These are phyloP conservation scores for Discoglossus pictus DNA, from an alignment of 2,797 vertebrate species.

Conservation along the genomic window DNA sequence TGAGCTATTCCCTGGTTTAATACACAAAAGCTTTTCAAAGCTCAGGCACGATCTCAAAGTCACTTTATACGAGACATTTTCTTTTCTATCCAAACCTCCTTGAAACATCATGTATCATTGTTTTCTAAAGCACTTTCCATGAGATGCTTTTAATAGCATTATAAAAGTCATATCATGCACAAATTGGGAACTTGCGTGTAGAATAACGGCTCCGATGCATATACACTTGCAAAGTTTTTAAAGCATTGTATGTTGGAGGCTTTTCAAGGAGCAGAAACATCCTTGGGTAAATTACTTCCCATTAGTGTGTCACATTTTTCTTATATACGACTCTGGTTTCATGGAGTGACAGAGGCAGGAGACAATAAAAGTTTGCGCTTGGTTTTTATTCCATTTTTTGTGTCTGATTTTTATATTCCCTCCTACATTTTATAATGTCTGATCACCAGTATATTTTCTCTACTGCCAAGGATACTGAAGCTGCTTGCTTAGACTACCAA, in stretches of 20 bases:
- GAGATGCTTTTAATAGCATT: conserved; percentile 73
- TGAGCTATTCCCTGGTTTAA: conserved; percentile 23
- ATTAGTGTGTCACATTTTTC: conserved; percentile 82
- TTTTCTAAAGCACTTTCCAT: conserved; percentile 66
- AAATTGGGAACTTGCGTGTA: conserved; percentile 69
- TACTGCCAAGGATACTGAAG: conserved; percentile 52
- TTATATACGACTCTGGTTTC: conserved; percentile 74
- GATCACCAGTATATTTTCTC: conserved; percentile 56
- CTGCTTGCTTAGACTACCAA: conserved; percentile 51
- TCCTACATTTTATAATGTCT: conserved; percentile 61
- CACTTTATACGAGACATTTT: conserved; percentile 62
- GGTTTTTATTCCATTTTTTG: conserved; percentile 75
- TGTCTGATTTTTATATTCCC: conserved; percentile 63
- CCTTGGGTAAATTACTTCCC: conserved; percentile 80
- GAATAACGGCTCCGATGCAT: conserved; percentile 64
- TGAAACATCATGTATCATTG: conserved; percentile 68
- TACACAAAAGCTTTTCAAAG: conserved; percentile 35
- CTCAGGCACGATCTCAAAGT: conserved; percentile 59
- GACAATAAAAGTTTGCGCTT: conserved; percentile 77
- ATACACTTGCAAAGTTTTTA: conserved; percentile 68
- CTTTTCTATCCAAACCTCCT: conserved; percentile 55
- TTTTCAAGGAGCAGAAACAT: conserved; percentile 77
- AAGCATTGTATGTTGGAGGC: conserved; percentile 67
- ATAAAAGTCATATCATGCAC: conserved; percentile 76
- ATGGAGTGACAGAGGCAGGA: conserved; percentile 71